Percentiles rank a stretch among this genome's conserved stretches.
Conservation (phyloP, 2,888 invertebrate species). For the Amiota minor region DNA sequence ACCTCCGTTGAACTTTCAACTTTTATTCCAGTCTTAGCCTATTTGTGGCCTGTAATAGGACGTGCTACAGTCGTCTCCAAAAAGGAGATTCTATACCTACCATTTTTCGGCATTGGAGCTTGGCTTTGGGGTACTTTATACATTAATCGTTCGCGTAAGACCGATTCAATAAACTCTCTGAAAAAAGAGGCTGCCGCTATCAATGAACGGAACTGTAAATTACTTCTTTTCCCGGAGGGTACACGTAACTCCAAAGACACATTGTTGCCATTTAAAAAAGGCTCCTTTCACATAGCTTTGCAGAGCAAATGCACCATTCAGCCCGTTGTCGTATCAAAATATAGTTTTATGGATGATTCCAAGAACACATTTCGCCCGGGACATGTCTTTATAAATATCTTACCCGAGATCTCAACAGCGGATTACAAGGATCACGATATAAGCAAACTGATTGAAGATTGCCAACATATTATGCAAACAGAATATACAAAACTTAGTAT, state of each 20-base stretch:
- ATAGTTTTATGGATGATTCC: conserved; percentile 81
- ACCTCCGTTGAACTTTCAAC: conserved; percentile 15
- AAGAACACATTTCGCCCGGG: conserved; percentile 81
- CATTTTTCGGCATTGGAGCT: conserved; percentile 88
- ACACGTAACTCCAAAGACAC: conserved; percentile 85
- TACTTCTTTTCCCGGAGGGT: conserved; percentile 94
- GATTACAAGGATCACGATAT: conserved; percentile 79
- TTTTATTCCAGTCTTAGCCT: conserved; percentile 77
- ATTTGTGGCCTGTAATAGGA: conserved; percentile 87
- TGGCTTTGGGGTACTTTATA: conserved; percentile 94
- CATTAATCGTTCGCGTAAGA: conserved; percentile 84
- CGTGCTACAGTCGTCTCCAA: conserved; percentile 89
- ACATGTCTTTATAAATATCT: conserved; percentile 80
- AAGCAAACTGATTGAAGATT: conserved; percentile 78
- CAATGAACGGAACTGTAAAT: conserved; percentile 79
- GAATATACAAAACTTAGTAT: conserved; percentile 76
- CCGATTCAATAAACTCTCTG: conserved; percentile 82
- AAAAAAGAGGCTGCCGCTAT: conserved; percentile 82
- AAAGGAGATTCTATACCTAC: conserved; percentile 85
- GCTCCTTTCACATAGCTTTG: conserved; percentile 94
- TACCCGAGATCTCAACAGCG: conserved; percentile 82
- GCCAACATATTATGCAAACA: conserved; percentile 80
- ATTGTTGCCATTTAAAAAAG: conserved; percentile 93
- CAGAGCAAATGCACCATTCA: conserved; percentile 88
- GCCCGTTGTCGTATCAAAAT: conserved; percentile 90